A percentile compares a stretch with the other conserved stretches of the same genome.
phyloP scores from a whole-genome alignment of 2,888 invertebrate genomes.

The Anaspis maculata region DNA sequence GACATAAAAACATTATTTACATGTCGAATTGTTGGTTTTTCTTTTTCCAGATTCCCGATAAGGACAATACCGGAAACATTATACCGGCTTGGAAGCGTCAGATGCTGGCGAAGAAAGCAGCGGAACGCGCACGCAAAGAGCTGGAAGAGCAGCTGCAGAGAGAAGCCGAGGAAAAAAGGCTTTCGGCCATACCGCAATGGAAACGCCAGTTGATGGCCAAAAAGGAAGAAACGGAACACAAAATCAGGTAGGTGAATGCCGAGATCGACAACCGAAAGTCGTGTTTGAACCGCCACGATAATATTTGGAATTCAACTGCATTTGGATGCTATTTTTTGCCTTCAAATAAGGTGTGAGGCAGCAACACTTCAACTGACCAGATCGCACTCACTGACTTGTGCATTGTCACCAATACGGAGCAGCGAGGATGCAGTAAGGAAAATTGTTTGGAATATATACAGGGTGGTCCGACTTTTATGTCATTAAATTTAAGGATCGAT shows the following conservation, averaged over 20 bases:
- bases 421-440: no score
- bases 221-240: slow-evolving; percentile 68
- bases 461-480: no score
- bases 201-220: slow-evolving; percentile 81
- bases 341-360: no score
- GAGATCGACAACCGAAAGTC: no score
- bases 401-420: no score
- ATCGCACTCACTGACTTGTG: no score
- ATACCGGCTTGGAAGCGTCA: slow-evolving; percentile 94
- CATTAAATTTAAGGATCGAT: no score
- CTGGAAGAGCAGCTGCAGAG: slow-evolving; percentile 76
- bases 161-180: slow-evolving; percentile 76
- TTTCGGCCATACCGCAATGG: slow-evolving; percentile 89
- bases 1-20: no score
- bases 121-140: slow-evolving; percentile 86
- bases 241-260: slow-evolving; percentile 68
- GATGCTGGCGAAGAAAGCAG: slow-evolving; percentile 90
- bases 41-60: slow-evolving; percentile 62
- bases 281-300: neutral
- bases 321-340: no score
- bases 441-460: no score
- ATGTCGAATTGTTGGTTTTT: slow-evolving; percentile 1
- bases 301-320: neutral
- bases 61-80: slow-evolving; percentile 77
- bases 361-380: no score